Base-by-base conservation (phyloP, 1,140 invertebrate species). In the Rhagoletis zephyria region DNA sequence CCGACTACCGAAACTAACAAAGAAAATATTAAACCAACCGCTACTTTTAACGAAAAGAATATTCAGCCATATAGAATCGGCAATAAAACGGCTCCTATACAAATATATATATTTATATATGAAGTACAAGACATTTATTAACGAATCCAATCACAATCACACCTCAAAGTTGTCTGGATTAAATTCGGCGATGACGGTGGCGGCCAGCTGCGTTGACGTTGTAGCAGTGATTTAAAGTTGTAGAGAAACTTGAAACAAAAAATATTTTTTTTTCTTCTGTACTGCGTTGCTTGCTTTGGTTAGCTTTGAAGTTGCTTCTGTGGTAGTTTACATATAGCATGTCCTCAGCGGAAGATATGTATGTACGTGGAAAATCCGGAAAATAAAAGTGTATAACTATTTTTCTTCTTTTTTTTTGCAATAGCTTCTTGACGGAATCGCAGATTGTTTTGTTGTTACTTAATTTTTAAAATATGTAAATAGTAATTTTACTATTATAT, bases 141-240 rank as follows among this genome's bases (percentile, higher is more conserved):
- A 40, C 42, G 19, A 30, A 30, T 30, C 30, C 6, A 14, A 42
- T 30, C 61, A 61, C 85, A 85, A 63, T 60, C 85, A 85, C 51
- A 85, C 85, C 42, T 63, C 85, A 85, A 63, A 85, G 85, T 85
- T 85, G 51, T 85, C 51, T 61, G 30, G 59, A 85, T 85, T 85
- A 85, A 40, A 60, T 85, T 85, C 61, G 85, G 40, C 61, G 14
- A 61, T 63, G 81, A 56, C 51, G 51, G 30, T 85, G 51, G 51
- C 60, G 14, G 30, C 30, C 30, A 1, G 85, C 59, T 56, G 45
- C 74, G 30, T 30, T 30, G 45, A 81, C 45, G 48, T 56, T 81
- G 74, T 81, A 16, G 48, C 51, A 56, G 74, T 19, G 45, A 19
- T 19, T 74, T 16, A 74, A 74, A 12, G 42, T 45, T 42, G 67